phyloP scores from a whole-genome alignment of 2,113 vertebrate species.

The Pseudorasbora parva region DNA sequence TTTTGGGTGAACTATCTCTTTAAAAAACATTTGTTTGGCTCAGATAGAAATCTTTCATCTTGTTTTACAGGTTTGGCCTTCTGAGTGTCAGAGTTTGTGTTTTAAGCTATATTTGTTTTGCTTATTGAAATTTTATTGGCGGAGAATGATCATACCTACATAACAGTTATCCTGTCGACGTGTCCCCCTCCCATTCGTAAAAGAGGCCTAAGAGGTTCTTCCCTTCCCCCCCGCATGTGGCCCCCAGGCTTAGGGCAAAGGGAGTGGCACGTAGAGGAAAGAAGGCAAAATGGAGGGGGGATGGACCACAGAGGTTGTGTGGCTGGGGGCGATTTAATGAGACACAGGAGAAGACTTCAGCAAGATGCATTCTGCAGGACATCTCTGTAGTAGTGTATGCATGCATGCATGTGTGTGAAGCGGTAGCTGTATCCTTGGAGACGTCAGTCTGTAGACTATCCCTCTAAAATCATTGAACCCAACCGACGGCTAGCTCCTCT shows the following conservation, averaged over 20 bases:
- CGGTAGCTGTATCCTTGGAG: slow-evolving; percentile 53
- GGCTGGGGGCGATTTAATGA: slow-evolving; percentile 57
- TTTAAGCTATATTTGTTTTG: neutral
- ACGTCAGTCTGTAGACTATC: slow-evolving; percentile 49
- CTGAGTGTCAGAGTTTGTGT: neutral
- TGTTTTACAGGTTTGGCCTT: neutral
- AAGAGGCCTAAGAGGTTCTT: slow-evolving; percentile 32
- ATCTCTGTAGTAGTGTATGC: slow-evolving; percentile 44
- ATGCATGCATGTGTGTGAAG: slow-evolving; percentile 10
- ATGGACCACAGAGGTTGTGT: slow-evolving; percentile 25
- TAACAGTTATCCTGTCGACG: slow-evolving; percentile 25
- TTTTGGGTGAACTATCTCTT: no score
- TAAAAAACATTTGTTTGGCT: slow-evolving; percentile 1
- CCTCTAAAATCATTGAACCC: slow-evolving; percentile 50
- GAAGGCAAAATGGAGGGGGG: slow-evolving; percentile 42
- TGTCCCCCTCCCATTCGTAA: slow-evolving; percentile 27
- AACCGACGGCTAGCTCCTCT: slow-evolving; percentile 30
- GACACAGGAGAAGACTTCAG: slow-evolving; percentile 59
- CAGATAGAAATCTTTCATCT: neutral
- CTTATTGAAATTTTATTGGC: neutral
- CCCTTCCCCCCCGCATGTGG: slow-evolving; percentile 31
- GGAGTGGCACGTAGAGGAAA: slow-evolving; percentile 45
- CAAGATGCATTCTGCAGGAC: slow-evolving; percentile 35
- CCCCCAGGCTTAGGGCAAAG: slow-evolving; percentile 37
- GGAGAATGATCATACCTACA: slow-evolving; percentile 18